Base-by-base conservation (phyloP, 2,113 vertebrate species). In the Hemibagrus wyckioides region DNA sequence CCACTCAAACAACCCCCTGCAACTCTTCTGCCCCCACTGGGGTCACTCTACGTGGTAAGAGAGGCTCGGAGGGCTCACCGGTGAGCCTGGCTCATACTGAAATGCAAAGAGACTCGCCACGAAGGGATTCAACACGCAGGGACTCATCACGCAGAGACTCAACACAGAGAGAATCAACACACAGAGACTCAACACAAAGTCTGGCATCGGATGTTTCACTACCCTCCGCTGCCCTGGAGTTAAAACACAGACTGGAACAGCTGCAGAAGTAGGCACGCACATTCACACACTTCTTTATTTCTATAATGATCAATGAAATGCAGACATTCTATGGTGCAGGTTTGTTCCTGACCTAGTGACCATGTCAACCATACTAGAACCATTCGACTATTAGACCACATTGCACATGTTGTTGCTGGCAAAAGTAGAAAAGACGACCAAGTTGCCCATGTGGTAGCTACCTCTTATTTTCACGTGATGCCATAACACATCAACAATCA, bases 191-290 rank as follows among this genome's bases (percentile, higher is more conserved):
- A 86, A 99, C 97, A 0, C 96, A 96, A 67, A 99, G 98, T 93
- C 97, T 99, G 67, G 98, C 97, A 86, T 99, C 98, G 0, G 98
- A 99, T 75, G 92, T 97, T 63, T 99, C 98, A 0, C 93, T 97
- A 90, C 97, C 98, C 30, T 96, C 96, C 0, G 96, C 97, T 92
- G 96, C 96, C 0, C 92, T 97, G 95, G 98, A 99, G 92, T 96
- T 99, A 1, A 97, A 97, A 84, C 96, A 98, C 50, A 92, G 97
- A 57, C 95, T 99, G 0, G 94, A 95, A 0, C 97, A 98, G 90
- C 96, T 99, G 21, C 97, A 98, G 90, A 99, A 99, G 98, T 99
- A 96, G 54, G 91, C 36, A 67, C 33, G 8, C 56, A 4, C 39
- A 2, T 14, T 21, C 6, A 48, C 77, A 71, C 36, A 30, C 6